Conservation (phyloP, 2,797 vertebrate genomes). For the Nasua narica region DNA sequence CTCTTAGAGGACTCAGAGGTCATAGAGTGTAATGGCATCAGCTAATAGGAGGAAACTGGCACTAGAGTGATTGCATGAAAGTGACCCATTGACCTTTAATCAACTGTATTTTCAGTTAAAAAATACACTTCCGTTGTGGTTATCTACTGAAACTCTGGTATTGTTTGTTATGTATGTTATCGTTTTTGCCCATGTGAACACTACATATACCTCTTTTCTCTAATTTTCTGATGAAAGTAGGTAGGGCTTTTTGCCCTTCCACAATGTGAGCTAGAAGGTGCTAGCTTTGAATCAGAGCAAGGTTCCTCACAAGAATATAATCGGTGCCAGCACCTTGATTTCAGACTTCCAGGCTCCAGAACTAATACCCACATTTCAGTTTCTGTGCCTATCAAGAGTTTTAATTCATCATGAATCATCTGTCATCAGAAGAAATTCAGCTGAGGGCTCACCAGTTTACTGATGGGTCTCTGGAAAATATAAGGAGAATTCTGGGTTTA, state of each 20-base stretch:
- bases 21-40: neutral
- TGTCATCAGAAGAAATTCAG: conserved; percentile 91
- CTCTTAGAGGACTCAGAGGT: neutral
- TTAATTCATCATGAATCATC: conserved; percentile 90
- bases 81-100: neutral
- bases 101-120: neutral
- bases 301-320: neutral
- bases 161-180: neutral
- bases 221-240: neutral
- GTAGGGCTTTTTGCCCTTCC: neutral
- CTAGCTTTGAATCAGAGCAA: neutral
- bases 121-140: neutral
- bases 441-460: conserved; percentile 92
- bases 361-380: conserved; percentile 15
- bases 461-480: conserved; percentile 98
- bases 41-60: neutral
- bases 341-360: neutral
- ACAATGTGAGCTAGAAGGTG: neutral
- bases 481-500: conserved; percentile 93
- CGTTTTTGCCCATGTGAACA: neutral
- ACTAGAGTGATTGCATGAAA: neutral
- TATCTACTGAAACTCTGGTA: neutral
- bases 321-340: neutral
- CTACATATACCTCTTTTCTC: neutral
- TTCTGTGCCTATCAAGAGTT: conserved; percentile 20